A percentile compares a stretch with the other conserved stretches of the same genome.
phyloP scores from a whole-genome alignment of 2,113 vertebrate species.

The Apeltes quadracus region DNA sequence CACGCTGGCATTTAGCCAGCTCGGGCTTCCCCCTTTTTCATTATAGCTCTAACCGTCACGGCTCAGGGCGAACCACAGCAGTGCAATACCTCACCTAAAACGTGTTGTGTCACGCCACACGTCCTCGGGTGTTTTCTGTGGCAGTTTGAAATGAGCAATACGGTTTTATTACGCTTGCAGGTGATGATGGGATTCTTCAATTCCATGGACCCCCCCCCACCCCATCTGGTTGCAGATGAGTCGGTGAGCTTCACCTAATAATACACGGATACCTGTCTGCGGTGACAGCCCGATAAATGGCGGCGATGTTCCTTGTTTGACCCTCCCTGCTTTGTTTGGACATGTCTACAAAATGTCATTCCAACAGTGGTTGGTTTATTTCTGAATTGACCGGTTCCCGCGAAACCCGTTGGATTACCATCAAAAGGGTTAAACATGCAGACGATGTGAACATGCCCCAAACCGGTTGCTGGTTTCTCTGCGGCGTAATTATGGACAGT shows the following conservation, averaged over 20 bases:
- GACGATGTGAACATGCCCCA: slow-evolving; percentile 52
- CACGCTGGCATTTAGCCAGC: slow-evolving; percentile 16
- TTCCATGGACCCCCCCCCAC: slow-evolving; percentile 17
- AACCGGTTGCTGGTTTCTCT: slow-evolving; percentile 55
- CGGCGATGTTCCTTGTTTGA: slow-evolving; percentile 7
- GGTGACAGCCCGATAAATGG: slow-evolving; percentile 15
- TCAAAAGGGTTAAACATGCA: slow-evolving; percentile 18
- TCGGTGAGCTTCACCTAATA: slow-evolving; percentile 50
- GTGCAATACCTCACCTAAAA: slow-evolving; percentile 53
- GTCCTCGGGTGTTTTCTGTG: slow-evolving; percentile 46
- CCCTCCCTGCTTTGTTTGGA: slow-evolving; percentile 20
- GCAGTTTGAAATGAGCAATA: slow-evolving; percentile 65
- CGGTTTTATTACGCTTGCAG: slow-evolving; percentile 65
- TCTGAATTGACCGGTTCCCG: slow-evolving; percentile 31
- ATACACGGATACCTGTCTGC: slow-evolving; percentile 8
- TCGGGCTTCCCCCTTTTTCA: slow-evolving; percentile 45
- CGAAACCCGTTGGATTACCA: slow-evolving; percentile 29
- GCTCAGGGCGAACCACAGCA: slow-evolving; percentile 35
- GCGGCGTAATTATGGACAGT: slow-evolving; percentile 75
- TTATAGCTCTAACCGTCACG: slow-evolving; percentile 39
- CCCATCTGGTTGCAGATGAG: slow-evolving; percentile 63
- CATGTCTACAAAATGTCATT: slow-evolving; percentile 17
- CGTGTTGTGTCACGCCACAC: slow-evolving; percentile 67
- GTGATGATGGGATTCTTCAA: slow-evolving; percentile 57
- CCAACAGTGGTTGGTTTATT: slow-evolving; percentile 11